A percentile compares a stretch with the other conserved stretches of the same genome.
phyloP scores from a whole-genome alignment of 2,113 vertebrate genomes.

The Nycticryphes semicollaris region DNA sequence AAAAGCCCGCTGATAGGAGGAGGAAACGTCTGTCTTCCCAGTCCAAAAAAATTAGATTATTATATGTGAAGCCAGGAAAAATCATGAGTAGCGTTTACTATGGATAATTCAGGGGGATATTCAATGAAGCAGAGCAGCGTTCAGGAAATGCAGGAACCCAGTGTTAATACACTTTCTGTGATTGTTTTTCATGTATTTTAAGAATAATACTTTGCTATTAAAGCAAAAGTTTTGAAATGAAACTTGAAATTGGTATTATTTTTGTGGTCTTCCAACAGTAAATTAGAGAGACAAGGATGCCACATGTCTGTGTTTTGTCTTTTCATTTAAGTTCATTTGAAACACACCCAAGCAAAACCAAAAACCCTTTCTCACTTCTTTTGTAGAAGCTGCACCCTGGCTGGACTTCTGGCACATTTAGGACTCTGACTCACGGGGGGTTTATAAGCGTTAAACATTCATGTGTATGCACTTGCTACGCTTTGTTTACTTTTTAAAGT shows the following conservation, averaged over 20 bases:
- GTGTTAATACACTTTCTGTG: background rate
- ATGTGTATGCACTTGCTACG: background rate
- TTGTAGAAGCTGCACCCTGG: background rate
- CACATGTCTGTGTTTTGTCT: background rate
- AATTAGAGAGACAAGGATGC: background rate
- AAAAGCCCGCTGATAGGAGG: background rate
- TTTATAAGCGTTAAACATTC: background rate
- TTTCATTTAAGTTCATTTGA: background rate
- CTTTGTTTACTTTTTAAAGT: constrained; percentile 20
- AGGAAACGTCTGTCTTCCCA: background rate
- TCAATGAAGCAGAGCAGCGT: fast-evolving
- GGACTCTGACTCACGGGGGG: background rate
- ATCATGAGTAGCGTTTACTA: background rate
- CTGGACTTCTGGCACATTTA: background rate
- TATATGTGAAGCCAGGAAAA: background rate
- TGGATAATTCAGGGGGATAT: background rate
- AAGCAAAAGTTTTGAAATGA: background rate
- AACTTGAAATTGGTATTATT: background rate
- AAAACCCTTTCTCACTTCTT: background rate
- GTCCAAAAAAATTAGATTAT: background rate
- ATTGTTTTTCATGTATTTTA: background rate
- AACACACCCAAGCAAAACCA: background rate
- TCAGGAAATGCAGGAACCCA: background rate
- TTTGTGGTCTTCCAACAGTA: background rate
- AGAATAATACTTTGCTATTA: background rate